These are phyloP conservation scores for Crocodylus rhombifer DNA, from an alignment of 2,797 vertebrate genomes.

Conservation along the genomic window DNA sequence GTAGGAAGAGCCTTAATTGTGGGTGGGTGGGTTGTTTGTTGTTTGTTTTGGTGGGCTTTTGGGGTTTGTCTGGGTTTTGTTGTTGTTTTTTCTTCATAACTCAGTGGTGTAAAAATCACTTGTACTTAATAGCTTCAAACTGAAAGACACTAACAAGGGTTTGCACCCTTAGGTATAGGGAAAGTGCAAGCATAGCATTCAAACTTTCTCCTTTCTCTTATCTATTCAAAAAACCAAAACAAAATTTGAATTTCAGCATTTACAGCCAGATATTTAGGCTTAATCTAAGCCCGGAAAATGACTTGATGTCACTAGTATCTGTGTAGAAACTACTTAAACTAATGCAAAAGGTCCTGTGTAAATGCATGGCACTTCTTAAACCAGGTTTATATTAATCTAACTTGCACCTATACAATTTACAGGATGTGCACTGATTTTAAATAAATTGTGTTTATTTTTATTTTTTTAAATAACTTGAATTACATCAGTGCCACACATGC, in stretches of 20 bases:
- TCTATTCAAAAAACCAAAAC: background rate
- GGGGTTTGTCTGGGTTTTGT: background rate
- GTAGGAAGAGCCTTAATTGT: background rate
- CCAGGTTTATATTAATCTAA: background rate
- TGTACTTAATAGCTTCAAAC: background rate
- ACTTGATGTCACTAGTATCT: background rate
- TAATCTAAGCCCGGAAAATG: background rate
- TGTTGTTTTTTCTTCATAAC: background rate
- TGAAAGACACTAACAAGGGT: background rate
- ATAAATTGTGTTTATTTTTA: background rate
- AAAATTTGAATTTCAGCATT: background rate
- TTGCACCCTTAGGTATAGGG: background rate
- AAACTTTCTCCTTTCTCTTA: background rate
- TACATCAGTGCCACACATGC: background rate
- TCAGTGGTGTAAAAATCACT: background rate
- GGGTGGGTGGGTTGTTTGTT: background rate
- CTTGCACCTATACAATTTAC: background rate
- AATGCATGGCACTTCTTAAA: background rate
- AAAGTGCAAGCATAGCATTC: background rate
- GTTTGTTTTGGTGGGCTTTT: too few relatives aligned
- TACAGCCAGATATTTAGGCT: background rate
- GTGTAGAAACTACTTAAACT: background rate
- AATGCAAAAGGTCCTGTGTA: background rate
- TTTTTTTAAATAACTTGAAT: background rate
- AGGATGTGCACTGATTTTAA: background rate